Conservation (phyloP, 2,797 vertebrate genomes). For the Ispidina lecontei region DNA sequence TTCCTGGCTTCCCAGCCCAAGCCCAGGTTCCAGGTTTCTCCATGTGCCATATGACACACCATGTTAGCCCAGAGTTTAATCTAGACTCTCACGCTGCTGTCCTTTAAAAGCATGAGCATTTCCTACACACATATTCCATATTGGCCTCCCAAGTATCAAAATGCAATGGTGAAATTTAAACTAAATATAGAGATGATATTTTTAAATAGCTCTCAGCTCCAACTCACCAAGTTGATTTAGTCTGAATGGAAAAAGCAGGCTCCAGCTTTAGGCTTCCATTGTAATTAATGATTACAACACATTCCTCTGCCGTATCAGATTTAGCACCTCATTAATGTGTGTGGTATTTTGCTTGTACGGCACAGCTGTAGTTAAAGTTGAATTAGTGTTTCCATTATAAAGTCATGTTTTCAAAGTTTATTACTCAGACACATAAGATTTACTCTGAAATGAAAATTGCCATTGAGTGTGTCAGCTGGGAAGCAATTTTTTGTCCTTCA, state of each 20-base stretch:
- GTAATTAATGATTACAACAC: constrained; percentile 66
- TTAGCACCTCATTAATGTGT: constrained; percentile 57
- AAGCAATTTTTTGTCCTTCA: constrained; percentile 62
- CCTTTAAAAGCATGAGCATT: constrained; percentile 62
- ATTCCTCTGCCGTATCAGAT: constrained; percentile 36
- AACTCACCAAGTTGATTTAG: constrained; percentile 24
- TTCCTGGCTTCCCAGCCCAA: neutral
- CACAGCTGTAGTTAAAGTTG: constrained; percentile 61
- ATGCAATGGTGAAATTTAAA: constrained; percentile 53
- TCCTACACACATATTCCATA: constrained; percentile 68
- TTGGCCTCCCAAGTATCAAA: constrained; percentile 63
- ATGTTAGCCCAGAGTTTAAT: constrained; percentile 34
- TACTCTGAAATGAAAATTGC: constrained; percentile 64
- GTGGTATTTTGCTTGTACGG: constrained; percentile 51
- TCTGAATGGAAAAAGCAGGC: constrained; percentile 43
- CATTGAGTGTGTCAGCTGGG: constrained; percentile 10
- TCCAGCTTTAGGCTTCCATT: constrained; percentile 46
- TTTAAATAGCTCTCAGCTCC: constrained; percentile 62
- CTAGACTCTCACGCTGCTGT: constrained; percentile 58
- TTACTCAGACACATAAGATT: constrained; percentile 53
- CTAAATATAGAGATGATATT: constrained; percentile 59
- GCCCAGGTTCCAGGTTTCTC: constrained; percentile 23
- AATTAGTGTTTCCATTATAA: constrained; percentile 61
- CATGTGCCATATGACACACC: neutral
- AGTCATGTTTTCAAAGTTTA: constrained; percentile 64